Percentiles rank a stretch among this genome's conserved stretches.
Conservation (phyloP, 2,113 vertebrate genomes). For the Zosterops lateralis region DNA sequence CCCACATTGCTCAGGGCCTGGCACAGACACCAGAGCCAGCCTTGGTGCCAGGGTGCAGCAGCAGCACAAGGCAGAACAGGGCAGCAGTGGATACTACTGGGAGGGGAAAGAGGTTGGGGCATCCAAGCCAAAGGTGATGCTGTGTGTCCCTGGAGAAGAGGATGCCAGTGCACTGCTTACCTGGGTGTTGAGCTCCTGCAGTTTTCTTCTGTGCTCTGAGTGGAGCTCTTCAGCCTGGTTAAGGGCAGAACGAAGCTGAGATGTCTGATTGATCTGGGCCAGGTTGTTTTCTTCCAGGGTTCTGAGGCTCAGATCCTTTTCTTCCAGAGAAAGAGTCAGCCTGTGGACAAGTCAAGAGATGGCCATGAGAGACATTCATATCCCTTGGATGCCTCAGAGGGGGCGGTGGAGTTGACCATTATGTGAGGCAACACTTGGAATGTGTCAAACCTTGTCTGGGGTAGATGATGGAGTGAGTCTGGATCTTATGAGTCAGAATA, state of each 20-base stretch:
- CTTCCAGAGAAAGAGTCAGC: constrained; percentile 56
- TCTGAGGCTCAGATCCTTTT: constrained; percentile 66
- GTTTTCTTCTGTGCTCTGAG: constrained; percentile 10
- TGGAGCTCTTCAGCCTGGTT: constrained; percentile 45
- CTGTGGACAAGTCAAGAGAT: background rate
- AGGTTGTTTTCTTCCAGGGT: constrained; percentile 64
- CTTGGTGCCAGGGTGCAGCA: background rate
- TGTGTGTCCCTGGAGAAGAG: background rate
- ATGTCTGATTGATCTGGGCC: constrained; percentile 32
- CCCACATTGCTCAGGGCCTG: background rate
- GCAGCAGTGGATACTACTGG: background rate
- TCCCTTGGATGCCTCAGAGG: background rate
- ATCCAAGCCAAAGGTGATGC: background rate
- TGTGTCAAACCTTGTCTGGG: background rate
- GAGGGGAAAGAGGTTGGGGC: background rate
- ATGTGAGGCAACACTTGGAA: background rate
- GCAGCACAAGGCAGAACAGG: background rate
- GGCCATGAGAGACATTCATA: background rate
- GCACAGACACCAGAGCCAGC: background rate
- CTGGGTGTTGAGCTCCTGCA: constrained; percentile 8
- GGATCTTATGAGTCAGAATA: background rate
- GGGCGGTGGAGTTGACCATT: background rate
- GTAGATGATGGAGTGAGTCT: background rate
- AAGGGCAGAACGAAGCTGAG: constrained; percentile 41
- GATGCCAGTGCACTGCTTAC: background rate